Percentiles rank a stretch among this genome's conserved stretches.
Conservation (phyloP, 2,888 invertebrate genomes). For the Pseudococcus viburni region DNA sequence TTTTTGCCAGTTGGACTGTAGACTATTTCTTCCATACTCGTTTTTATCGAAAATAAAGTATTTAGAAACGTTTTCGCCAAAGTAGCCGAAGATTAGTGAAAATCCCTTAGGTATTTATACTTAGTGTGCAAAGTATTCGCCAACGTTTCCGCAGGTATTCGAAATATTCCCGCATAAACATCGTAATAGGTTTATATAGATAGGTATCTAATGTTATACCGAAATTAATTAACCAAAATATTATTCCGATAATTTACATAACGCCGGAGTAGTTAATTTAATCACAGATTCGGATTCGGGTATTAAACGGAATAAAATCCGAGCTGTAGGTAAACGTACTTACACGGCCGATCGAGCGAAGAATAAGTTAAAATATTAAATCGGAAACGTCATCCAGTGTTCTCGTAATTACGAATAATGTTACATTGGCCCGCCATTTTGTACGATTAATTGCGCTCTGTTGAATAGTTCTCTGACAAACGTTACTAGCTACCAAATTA, state of each 20-base stretch:
- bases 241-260: conserved; percentile 20
- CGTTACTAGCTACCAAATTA: conserved; percentile 46
- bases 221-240: conserved; percentile 1
- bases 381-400: conserved; percentile 63
- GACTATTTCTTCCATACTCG: too few relatives aligned
- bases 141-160: too few relatives aligned
- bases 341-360: conserved; percentile 59
- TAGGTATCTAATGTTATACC: background rate
- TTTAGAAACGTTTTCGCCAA: too few relatives aligned
- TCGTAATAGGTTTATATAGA: background rate
- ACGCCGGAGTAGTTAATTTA: background rate
- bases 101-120: too few relatives aligned
- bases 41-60: too few relatives aligned
- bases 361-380: conserved; percentile 64
- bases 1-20: too few relatives aligned
- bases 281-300: background rate
- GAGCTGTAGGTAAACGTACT: conserved; percentile 30
- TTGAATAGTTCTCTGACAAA: conserved; percentile 62
- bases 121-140: too few relatives aligned
- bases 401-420: conserved; percentile 63
- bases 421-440: conserved; percentile 65
- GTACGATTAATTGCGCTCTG: conserved; percentile 66
- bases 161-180: background rate
- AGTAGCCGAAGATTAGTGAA: too few relatives aligned
- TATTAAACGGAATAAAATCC: conserved; percentile 26